Evolutionary conservation across 2,113 vertebrate species (phyloP).

Genomic region (Osmerus mordax): DNA sequence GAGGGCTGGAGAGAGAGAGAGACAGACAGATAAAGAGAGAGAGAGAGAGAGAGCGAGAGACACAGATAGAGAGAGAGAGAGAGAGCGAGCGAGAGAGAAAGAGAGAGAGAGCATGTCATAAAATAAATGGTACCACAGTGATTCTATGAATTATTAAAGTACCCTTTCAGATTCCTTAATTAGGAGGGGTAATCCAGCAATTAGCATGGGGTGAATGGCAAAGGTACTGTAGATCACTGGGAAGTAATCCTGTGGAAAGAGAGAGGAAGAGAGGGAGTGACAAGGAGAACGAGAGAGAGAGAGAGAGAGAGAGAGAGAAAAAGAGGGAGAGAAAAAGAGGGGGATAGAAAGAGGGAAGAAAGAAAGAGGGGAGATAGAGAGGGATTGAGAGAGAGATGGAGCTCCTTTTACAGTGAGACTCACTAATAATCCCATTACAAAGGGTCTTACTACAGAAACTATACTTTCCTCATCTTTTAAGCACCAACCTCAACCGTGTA

Average conservation of each 20-base stretch:
- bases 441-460: slow-evolving; percentile 58
- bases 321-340: no score
- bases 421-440: slow-evolving; percentile 71
- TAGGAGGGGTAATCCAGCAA: slow-evolving; percentile 69
- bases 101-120: slow-evolving; percentile 21
- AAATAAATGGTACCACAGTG: slow-evolving; percentile 32
- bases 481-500: slow-evolving; percentile 60
- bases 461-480: slow-evolving; percentile 65
- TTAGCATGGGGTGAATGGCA: slow-evolving; percentile 56
- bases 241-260: slow-evolving; percentile 46
- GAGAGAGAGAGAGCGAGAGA: slow-evolving; percentile 11
- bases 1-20: background rate
- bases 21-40: background rate
- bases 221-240: slow-evolving; percentile 50
- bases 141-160: slow-evolving; percentile 60
- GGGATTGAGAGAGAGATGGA: slow-evolving; percentile 34
- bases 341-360: no score
- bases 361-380: background rate
- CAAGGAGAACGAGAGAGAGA: no score
- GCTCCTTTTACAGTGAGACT: slow-evolving; percentile 47
- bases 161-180: slow-evolving; percentile 61
- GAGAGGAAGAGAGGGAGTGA: background rate
- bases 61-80: background rate
- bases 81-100: background rate
- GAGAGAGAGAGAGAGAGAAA: no score